A percentile compares a stretch with the other conserved stretches of the same genome.
Evolutionary conservation across 2,888 invertebrate species (phyloP).

Genomic region (Drosophila melanosoma): DNA sequence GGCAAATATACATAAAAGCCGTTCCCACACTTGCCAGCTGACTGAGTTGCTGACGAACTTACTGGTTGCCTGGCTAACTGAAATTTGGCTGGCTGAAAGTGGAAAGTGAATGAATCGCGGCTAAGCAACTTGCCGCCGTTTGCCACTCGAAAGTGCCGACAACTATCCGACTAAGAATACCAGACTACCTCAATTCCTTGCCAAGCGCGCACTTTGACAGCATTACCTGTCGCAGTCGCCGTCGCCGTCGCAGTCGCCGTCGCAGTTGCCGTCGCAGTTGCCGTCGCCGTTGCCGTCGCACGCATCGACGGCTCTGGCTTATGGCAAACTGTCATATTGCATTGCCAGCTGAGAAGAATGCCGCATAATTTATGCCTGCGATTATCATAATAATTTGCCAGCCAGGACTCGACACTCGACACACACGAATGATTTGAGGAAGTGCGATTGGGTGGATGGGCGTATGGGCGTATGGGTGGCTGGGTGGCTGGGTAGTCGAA

Average conservation of each 20-base stretch:
- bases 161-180: slow-evolving; percentile 5
- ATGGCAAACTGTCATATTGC: slow-evolving; percentile 54
- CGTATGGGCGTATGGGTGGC: neutral
- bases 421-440: slow-evolving; percentile 56
- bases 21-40: slow-evolving; percentile 8
- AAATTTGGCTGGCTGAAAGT: neutral
- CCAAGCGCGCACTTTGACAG: neutral
- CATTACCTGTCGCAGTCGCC: neutral
- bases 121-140: slow-evolving; percentile 15
- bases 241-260: neutral
- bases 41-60: slow-evolving; percentile 21
- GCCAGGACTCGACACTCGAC: slow-evolving; percentile 45
- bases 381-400: slow-evolving; percentile 78
- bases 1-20: slow-evolving; percentile 64
- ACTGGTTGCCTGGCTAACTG: neutral
- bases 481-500: slow-evolving; percentile 2
- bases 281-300: slow-evolving; percentile 7
- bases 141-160: slow-evolving; percentile 34
- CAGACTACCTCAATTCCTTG: slow-evolving; percentile 21
- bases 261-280: neutral
- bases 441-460: neutral
- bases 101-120: slow-evolving; percentile 36
- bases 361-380: slow-evolving; percentile 76
- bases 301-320: slow-evolving; percentile 33
- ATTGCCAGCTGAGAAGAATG: slow-evolving; percentile 47